These are phyloP conservation scores for Ceyx erithaca DNA, from an alignment of 2,797 vertebrate species.

Conservation along the genomic window DNA sequence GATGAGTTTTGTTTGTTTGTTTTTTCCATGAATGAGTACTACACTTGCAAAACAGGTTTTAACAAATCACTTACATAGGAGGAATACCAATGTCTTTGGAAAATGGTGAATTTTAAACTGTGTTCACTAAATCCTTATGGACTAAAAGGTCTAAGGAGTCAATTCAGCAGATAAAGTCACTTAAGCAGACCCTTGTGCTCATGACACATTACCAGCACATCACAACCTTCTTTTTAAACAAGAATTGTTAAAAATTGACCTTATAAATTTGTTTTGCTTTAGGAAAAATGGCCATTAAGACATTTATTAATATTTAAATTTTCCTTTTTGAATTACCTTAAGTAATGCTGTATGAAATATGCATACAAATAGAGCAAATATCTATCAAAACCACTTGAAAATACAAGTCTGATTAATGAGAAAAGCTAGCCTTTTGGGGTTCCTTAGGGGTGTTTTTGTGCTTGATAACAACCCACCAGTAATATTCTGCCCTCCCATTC, in stretches of 20 bases:
- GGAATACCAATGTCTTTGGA: background rate
- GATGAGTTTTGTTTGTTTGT: background rate
- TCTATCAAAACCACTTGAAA: background rate
- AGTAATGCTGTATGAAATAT: background rate
- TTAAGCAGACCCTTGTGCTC: background rate
- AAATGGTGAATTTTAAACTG: background rate
- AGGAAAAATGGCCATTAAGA: background rate
- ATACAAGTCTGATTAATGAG: background rate
- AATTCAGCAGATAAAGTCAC: background rate
- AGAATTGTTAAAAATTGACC: background rate
- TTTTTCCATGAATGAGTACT: conserved; percentile 45
- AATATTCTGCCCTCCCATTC: background rate
- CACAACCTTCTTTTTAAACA: background rate
- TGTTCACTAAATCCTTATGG: background rate
- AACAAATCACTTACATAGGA: background rate
- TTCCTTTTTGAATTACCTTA: background rate
- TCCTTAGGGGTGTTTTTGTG: background rate
- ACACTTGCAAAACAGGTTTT: conserved; percentile 16
- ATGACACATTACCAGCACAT: background rate
- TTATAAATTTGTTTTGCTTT: background rate
- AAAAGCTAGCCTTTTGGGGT: background rate
- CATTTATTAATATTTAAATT: background rate
- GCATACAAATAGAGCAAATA: background rate
- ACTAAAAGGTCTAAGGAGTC: background rate
- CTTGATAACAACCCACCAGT: background rate